Percentiles rank a stretch among this genome's conserved stretches.
These are phyloP conservation scores for Mimachlamys varia DNA, from an alignment of 2,888 invertebrate species.

Conservation along the genomic window DNA sequence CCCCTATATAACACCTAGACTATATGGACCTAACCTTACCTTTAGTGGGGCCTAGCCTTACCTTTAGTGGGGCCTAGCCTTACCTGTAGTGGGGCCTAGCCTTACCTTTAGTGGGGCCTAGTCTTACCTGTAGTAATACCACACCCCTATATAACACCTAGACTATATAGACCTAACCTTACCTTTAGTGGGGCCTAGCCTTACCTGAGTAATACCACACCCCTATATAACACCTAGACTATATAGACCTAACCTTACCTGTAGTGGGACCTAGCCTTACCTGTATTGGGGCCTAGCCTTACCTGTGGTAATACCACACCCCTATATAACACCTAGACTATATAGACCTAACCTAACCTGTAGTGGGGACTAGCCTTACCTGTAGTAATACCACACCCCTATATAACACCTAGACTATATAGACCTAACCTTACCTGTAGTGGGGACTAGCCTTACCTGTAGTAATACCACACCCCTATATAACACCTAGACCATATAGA, in stretches of 20 bases:
- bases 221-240: background rate
- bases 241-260: background rate
- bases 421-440: background rate
- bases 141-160: background rate
- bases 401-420: background rate
- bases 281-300: too few species aligned
- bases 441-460: too few species aligned
- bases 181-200: background rate
- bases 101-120: slow-evolving; percentile 6
- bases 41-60: background rate
- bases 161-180: background rate
- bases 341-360: too few species aligned
- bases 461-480: too few species aligned
- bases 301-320: background rate
- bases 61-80: background rate
- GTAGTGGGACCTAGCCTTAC: background rate
- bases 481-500: too few species aligned
- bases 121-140: background rate
- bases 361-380: background rate
- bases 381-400: background rate
- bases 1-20: background rate
- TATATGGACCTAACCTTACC: background rate
- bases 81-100: background rate
- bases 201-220: background rate
- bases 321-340: background rate